Percentiles rank a stretch among this genome's conserved stretches.
Conservation (phyloP, 1,140 invertebrate genomes). For the Procambarus clarkii region DNA sequence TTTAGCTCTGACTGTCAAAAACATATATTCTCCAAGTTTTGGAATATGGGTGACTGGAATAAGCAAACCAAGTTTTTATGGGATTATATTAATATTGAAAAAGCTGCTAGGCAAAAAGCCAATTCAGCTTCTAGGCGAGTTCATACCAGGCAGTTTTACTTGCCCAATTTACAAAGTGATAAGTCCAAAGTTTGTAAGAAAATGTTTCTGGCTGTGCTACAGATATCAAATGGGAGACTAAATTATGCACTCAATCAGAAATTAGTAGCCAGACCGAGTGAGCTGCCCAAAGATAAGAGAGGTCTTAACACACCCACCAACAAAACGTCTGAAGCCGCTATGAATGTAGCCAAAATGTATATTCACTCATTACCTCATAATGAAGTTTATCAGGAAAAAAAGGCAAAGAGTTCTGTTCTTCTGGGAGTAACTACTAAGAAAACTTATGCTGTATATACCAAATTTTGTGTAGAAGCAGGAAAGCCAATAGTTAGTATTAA, state of each 20-base stretch:
- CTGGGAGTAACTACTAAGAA: constrained; percentile 11
- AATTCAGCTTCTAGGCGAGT: constrained; percentile 5
- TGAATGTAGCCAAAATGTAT: not conserved
- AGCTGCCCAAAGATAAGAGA: constrained; percentile 14
- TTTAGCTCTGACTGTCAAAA: not conserved
- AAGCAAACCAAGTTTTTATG: constrained; percentile 25
- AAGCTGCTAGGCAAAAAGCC: constrained; percentile 1
- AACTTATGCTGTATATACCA: constrained; percentile 3
- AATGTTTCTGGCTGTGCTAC: constrained; percentile 12
- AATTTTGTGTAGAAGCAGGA: not conserved
- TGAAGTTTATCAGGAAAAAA: constrained; percentile 12
- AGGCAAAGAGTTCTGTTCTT: not conserved
- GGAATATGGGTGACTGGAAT: constrained; percentile 26
- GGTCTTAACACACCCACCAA: constrained; percentile 7
- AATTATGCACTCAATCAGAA: constrained; percentile 24
- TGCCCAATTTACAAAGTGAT: not conserved
- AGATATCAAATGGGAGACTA: constrained; percentile 16
- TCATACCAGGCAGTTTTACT: constrained; percentile 17
- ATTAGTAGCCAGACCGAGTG: not conserved
- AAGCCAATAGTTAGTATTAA: constrained; percentile 12
- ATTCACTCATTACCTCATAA: constrained; percentile 6
- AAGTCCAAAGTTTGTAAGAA: constrained; percentile 19
- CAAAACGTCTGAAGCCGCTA: not conserved
- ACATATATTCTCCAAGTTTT: not conserved
- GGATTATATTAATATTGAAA: constrained; percentile 3